These are phyloP conservation scores for Pseudocheirus occidentalis DNA, from an alignment of 2,797 vertebrate species.

Conservation along the genomic window DNA sequence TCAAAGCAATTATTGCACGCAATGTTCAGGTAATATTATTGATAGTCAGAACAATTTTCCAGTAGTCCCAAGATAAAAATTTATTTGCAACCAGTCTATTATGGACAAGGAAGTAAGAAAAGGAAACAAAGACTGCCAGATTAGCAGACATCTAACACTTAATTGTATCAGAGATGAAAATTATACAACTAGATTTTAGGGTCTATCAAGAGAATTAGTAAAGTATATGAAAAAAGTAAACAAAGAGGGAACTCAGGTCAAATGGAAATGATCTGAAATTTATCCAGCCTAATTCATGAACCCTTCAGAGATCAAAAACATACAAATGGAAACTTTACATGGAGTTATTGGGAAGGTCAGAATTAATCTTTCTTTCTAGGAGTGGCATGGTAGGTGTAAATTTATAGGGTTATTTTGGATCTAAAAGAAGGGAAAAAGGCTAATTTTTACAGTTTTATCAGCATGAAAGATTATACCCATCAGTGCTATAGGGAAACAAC, in stretches of 20 bases:
- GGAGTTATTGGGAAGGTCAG: background rate
- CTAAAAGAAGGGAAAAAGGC: background rate
- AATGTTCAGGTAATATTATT: constrained; percentile 26
- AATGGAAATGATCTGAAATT: background rate
- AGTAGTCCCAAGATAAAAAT: constrained; percentile 29
- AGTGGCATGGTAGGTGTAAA: background rate
- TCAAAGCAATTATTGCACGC: constrained; percentile 12
- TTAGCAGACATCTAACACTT: background rate
- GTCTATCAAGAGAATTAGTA: constrained; percentile 20
- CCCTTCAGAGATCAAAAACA: background rate
- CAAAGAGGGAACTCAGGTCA: background rate
- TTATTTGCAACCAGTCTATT: constrained; percentile 12
- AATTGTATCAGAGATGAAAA: background rate
- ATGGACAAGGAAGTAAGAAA: constrained; percentile 4
- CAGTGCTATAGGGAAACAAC: background rate
- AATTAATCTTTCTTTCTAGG: background rate
- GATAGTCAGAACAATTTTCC: constrained; percentile 13
- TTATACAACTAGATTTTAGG: background rate
- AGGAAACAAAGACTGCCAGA: background rate
- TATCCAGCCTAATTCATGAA: background rate
- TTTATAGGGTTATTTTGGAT: background rate
- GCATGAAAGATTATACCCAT: background rate
- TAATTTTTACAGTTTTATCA: background rate
- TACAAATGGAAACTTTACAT: background rate
- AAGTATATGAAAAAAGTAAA: constrained; percentile 23